Evolutionary conservation across 2,797 vertebrate genomes (phyloP), one percentile per base, ranked within the genome.

Genomic region (Pogoniulus pusillus): DNA sequence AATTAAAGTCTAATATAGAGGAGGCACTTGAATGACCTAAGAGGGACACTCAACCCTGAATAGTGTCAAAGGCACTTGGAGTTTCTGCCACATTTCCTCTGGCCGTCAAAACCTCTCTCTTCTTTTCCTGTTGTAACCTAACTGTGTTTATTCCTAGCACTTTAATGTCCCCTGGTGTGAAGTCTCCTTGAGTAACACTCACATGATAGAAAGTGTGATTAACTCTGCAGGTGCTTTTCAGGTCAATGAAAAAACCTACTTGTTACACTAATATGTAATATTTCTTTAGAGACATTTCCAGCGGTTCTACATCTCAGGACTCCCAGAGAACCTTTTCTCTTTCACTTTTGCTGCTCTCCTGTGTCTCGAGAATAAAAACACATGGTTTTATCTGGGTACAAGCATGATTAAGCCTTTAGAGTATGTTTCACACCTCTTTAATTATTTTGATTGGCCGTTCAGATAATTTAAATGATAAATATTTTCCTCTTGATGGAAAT

Each of bases 191-290:
- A 94, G 93, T 93, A 91, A 89, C 82, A 76, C 77, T 96, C 92
- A 93, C 73, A 57, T 35, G 71, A 93, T 55, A 87, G 62, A 83
- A 82, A 82, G 93, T 93, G 94, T 93, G 94, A 94, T 95, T 96
- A 96, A 96, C 94, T 96, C 96, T 39, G 94, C 87, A 91, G 95
- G 96, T 0, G 13, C 71, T 94, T 94, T 95, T 92, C 87, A 55
- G 72, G 92, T 94, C 94, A 94, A 82, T 90, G 89, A 95, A 89
- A 90, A 94, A 93, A 69, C 22, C 55, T 81, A 29, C 79, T 73
- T 70, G 94, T 82, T 78, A 91, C 74, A 81, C 88, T 93, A 95
- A 94, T 91, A 93, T 86, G 29, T 87, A 80, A 91, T 87, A 84
- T 27, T 93, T 43, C 78, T 77, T 85, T 29, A 76, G 55, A 73